Percentiles rank a stretch among this genome's conserved stretches.
phyloP scores from a whole-genome alignment of 2,797 vertebrate species.

The Peromyscus nudipes region DNA sequence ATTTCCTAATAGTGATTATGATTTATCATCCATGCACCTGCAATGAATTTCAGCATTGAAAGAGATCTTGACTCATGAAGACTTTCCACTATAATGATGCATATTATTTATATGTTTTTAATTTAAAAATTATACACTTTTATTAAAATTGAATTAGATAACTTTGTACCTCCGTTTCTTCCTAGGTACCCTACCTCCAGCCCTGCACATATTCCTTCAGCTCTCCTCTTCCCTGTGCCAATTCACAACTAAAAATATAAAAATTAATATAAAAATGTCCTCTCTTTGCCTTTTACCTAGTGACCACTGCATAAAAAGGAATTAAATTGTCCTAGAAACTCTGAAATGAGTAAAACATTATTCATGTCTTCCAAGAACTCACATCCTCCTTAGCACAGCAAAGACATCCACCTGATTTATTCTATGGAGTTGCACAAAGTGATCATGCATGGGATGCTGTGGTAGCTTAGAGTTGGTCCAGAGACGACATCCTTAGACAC shows the following conservation, averaged over 20 bases:
- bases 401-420: neutral
- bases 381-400: neutral
- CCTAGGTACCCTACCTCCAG: neutral
- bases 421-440: neutral
- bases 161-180: neutral
- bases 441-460: neutral
- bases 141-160: neutral
- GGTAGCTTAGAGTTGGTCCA: neutral
- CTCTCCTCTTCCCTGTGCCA: neutral
- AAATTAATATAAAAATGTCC: neutral
- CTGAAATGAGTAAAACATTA: neutral
- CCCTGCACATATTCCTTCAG: neutral
- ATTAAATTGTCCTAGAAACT: neutral
- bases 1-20: neutral
- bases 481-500: neutral
- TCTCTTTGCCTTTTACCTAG: neutral
- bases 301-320: neutral
- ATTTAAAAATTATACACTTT: neutral
- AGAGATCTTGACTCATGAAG: neutral
- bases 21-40: neutral
- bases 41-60: neutral
- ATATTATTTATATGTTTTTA: neutral
- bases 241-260: neutral
- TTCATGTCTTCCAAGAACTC: neutral
- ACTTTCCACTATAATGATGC: neutral